Conservation (phyloP, 2,797 vertebrate genomes). For the Adrianichthys oophorus region DNA sequence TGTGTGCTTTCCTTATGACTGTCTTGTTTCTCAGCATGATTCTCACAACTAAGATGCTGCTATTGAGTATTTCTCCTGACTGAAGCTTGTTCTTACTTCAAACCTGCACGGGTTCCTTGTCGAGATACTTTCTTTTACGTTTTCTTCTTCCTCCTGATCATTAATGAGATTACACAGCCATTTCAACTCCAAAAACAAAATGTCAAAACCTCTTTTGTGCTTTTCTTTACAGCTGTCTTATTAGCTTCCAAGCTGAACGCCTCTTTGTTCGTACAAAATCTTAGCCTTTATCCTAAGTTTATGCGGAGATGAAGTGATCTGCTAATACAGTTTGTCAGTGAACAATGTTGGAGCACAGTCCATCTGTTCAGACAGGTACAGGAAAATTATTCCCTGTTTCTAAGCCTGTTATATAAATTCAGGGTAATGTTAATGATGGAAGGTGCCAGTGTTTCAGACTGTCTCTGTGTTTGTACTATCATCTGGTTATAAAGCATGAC, state of each 20-base stretch:
- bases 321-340: conserved; percentile 57
- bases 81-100: conserved; percentile 60
- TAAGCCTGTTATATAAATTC: conserved; percentile 51
- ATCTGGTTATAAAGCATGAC: conserved; percentile 25
- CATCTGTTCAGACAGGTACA: conserved; percentile 48
- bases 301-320: conserved; percentile 44
- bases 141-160: conserved; percentile 32
- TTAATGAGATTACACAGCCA: conserved; percentile 44
- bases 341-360: conserved; percentile 43
- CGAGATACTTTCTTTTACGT: conserved; percentile 56
- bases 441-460: conserved; percentile 26
- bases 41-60: conserved; percentile 46
- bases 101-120: conserved; percentile 57
- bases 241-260: conserved; percentile 9
- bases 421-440: conserved; percentile 59
- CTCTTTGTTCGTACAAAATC: conserved; percentile 22
- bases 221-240: conserved; percentile 24
- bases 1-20: conserved; percentile 25
- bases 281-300: conserved; percentile 29
- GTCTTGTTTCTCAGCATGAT: conserved; percentile 49
- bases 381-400: conserved; percentile 45
- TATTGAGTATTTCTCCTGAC: conserved; percentile 64
- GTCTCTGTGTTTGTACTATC: conserved; percentile 43
- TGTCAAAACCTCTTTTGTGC: conserved; percentile 35
- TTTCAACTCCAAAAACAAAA: conserved; percentile 49